phyloP scores from a whole-genome alignment of 2,797 vertebrate species.

The Sebastes alutus region DNA sequence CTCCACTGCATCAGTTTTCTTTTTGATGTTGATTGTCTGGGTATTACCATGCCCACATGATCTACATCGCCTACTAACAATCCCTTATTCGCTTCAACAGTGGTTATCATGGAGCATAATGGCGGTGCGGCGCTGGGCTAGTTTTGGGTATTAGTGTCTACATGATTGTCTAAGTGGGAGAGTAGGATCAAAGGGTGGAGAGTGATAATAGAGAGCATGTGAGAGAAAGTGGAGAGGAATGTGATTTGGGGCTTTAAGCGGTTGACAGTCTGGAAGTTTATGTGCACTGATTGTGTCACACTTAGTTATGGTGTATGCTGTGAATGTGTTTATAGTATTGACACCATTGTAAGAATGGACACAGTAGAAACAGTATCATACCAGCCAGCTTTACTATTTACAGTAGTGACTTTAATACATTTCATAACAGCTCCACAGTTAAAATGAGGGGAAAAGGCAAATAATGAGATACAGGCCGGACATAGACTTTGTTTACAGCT shows the following conservation, averaged over 20 bases:
- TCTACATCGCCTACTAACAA: not conserved
- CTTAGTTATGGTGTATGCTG: not conserved
- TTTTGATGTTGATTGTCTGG: not conserved
- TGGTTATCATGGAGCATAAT: not conserved
- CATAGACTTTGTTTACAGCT: no score
- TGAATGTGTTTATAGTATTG: not conserved
- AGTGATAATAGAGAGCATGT: conserved; percentile 66
- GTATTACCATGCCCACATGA: conserved; percentile 18
- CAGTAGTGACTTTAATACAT: not conserved
- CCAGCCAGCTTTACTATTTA: not conserved
- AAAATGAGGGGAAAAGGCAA: not conserved
- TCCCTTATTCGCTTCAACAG: not conserved
- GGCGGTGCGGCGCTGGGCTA: not conserved
- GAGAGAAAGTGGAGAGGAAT: conserved; percentile 47
- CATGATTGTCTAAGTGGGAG: conserved; percentile 31
- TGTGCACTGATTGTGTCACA: conserved; percentile 18
- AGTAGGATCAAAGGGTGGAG: conserved; percentile 51
- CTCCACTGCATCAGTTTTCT: not conserved
- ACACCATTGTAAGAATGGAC: not conserved
- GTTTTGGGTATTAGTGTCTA: conserved; percentile 60
- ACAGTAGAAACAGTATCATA: not conserved
- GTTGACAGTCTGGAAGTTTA: conserved; percentile 16
- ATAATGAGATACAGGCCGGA: not conserved
- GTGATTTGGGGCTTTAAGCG: conserved; percentile 15
- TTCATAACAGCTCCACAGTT: not conserved